These are phyloP conservation scores for Nothocercus julius DNA, from an alignment of 2,113 vertebrate species.

Conservation along the genomic window DNA sequence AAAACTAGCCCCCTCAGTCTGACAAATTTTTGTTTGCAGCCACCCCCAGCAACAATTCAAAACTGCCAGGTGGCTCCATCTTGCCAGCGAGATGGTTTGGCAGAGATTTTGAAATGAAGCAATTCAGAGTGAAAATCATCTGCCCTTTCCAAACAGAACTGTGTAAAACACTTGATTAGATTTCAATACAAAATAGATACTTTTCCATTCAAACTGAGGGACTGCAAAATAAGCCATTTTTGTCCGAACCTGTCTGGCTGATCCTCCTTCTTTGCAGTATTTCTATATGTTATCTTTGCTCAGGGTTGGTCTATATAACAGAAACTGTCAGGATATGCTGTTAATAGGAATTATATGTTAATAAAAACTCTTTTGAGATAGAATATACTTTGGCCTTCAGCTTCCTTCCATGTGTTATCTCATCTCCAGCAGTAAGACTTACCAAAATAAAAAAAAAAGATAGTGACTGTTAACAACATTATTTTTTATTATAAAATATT, in stretches of 20 bases:
- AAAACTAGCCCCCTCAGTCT: background rate
- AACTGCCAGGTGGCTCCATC: slow-evolving; percentile 61
- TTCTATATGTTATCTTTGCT: background rate
- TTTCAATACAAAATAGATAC: slow-evolving; percentile 19
- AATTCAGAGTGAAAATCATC: slow-evolving; percentile 59
- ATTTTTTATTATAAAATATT: background rate
- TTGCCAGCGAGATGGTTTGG: slow-evolving; percentile 52
- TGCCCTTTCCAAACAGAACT: slow-evolving; percentile 62
- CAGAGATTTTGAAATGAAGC: slow-evolving; percentile 55
- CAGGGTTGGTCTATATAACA: accelerated
- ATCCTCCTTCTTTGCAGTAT: background rate
- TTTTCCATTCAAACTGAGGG: slow-evolving; percentile 21
- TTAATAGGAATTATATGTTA: background rate
- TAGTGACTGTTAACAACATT: background rate
- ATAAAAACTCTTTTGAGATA: background rate
- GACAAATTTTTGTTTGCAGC: slow-evolving; percentile 26
- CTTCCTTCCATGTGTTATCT: background rate
- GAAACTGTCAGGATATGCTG: background rate
- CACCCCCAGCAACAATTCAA: slow-evolving; percentile 44
- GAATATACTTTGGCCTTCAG: background rate
- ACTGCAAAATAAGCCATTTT: background rate
- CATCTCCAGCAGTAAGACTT: background rate
- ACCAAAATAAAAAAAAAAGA: background rate
- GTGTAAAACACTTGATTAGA: slow-evolving; percentile 50
- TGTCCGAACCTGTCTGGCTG: background rate